These are phyloP conservation scores for Lampris megalopsis DNA, from an alignment of 2,113 vertebrate species.

Conservation along the genomic window DNA sequence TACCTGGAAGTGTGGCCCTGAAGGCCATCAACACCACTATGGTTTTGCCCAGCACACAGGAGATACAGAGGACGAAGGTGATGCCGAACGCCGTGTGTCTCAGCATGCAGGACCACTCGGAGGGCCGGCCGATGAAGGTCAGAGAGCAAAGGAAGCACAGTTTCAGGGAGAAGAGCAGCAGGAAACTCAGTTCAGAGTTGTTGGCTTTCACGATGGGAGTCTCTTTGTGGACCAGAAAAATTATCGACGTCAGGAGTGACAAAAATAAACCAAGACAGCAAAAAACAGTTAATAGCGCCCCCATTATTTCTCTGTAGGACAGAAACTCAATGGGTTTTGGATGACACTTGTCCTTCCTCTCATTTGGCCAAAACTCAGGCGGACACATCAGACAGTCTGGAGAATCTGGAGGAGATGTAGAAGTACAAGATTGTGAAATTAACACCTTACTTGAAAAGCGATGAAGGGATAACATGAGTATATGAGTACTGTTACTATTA, in stretches of 20 bases:
- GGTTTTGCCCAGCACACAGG: slow-evolving; percentile 73
- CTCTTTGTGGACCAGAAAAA: slow-evolving; percentile 69
- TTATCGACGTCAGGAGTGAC: slow-evolving; percentile 54
- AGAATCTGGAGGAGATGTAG: slow-evolving; percentile 58
- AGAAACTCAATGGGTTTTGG: slow-evolving; percentile 73
- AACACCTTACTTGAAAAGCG: not conserved
- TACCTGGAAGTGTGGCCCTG: slow-evolving; percentile 64
- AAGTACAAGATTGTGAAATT: not conserved
- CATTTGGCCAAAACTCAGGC: slow-evolving; percentile 72
- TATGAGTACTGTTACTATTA: not conserved
- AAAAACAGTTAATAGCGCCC: slow-evolving; percentile 62
- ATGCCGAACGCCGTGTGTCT: slow-evolving; percentile 73
- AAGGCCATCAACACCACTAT: slow-evolving; percentile 75
- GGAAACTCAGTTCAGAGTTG: slow-evolving; percentile 73
- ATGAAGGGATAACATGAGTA: not conserved
- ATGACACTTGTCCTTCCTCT: slow-evolving; percentile 60
- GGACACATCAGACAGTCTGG: slow-evolving; percentile 61
- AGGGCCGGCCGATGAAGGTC: slow-evolving; percentile 63
- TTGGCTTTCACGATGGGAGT: slow-evolving; percentile 69
- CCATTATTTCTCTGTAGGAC: slow-evolving; percentile 71
- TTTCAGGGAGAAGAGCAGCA: slow-evolving; percentile 70
- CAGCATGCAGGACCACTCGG: slow-evolving; percentile 75
- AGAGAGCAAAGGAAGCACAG: slow-evolving; percentile 71
- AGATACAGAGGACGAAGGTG: slow-evolving; percentile 75
- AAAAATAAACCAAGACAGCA: slow-evolving; percentile 60